Evolutionary conservation across 2,113 vertebrate species (phyloP).

Genomic region (Pedionomus torquatus): DNA sequence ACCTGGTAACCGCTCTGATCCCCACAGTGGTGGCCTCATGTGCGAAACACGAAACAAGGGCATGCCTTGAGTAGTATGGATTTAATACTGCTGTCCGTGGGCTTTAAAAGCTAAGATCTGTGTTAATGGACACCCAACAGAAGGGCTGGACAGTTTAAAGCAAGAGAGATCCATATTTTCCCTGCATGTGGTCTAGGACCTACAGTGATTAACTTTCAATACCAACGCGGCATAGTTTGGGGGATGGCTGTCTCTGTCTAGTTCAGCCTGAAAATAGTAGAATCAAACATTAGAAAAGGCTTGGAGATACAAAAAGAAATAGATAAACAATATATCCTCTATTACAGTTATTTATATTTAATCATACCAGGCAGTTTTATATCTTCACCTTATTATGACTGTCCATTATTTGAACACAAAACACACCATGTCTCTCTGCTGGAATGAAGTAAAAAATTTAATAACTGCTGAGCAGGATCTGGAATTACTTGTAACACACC

Average conservation of each 20-base stretch:
- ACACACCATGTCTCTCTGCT: neutral
- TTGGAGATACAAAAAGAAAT: neutral
- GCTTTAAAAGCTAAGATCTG: slow-evolving; percentile 11
- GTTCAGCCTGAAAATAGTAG: neutral
- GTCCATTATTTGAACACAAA: neutral
- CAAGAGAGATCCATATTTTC: neutral
- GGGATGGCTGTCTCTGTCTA: neutral
- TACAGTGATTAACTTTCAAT: neutral
- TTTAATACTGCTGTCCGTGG: neutral
- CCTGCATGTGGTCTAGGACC: neutral
- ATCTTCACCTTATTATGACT: neutral
- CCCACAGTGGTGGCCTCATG: slow-evolving; percentile 2
- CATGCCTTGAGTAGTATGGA: slow-evolving; percentile 12
- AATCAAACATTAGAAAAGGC: neutral
- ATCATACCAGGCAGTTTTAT: neutral
- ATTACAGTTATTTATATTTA: neutral
- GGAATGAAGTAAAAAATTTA: neutral
- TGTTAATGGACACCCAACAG: neutral
- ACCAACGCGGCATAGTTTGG: neutral
- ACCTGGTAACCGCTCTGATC: slow-evolving; percentile 53
- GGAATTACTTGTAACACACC: neutral
- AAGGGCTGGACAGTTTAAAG: slow-evolving; percentile 15
- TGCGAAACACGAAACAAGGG: neutral
- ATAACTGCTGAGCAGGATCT: neutral
- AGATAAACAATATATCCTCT: neutral